These are phyloP conservation scores for Enteromius thamalakanensis DNA, from an alignment of 2,797 vertebrate species.

Conservation along the genomic window DNA sequence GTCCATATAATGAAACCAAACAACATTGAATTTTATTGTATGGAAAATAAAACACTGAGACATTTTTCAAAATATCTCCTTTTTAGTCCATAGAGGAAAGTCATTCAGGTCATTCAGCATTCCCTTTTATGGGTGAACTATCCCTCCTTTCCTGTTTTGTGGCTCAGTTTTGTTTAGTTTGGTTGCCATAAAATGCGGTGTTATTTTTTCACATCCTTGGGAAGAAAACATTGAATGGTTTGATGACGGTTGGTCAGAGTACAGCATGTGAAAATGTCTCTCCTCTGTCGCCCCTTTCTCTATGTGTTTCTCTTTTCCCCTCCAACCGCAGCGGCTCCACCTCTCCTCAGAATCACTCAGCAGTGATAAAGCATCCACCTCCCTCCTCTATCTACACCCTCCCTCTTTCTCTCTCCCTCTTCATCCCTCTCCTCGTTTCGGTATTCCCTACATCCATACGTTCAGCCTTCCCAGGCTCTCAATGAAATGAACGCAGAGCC, in stretches of 20 bases:
- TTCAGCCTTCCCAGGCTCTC: conserved; percentile 64
- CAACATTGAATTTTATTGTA: neutral
- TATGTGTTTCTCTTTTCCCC: conserved; percentile 38
- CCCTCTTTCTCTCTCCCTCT: neutral
- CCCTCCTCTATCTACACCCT: conserved; percentile 60
- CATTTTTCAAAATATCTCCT: neutral
- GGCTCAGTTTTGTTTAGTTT: neutral
- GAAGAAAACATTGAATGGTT: neutral
- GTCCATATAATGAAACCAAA: neutral
- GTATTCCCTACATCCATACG: conserved; percentile 52
- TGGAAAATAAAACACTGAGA: neutral
- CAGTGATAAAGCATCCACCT: conserved; percentile 59
- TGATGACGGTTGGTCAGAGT: neutral
- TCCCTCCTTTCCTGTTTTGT: neutral
- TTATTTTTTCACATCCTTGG: neutral
- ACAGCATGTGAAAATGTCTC: conserved; percentile 19
- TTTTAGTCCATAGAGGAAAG: neutral
- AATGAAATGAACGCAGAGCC: conserved; percentile 72
- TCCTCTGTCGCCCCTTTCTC: conserved; percentile 1
- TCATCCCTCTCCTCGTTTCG: conserved; percentile 57
- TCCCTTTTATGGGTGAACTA: neutral
- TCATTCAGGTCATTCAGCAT: neutral
- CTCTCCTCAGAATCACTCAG: conserved; percentile 61
- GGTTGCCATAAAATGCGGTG: neutral
- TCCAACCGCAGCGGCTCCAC: conserved; percentile 62